These are phyloP conservation scores for Holotrichia oblita DNA, from an alignment of 1,140 invertebrate genomes.

Conservation along the genomic window DNA sequence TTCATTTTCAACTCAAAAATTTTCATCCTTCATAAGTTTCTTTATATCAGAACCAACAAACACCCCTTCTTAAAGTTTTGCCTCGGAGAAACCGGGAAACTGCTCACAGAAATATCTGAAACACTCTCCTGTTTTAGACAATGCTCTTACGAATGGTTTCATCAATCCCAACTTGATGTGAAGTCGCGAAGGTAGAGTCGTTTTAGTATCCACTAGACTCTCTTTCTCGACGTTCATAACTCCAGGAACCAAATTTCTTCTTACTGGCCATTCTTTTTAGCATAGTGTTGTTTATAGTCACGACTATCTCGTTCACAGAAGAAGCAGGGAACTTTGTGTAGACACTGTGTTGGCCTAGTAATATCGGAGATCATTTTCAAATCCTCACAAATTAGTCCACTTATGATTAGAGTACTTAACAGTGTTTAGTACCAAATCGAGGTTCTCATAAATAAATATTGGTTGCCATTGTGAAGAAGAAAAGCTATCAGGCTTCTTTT, in stretches of 20 bases:
- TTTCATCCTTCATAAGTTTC: no score
- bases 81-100: background rate
- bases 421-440: background rate
- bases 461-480: slow-evolving; percentile 36
- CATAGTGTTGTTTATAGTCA: no score
- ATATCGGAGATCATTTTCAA: slow-evolving; percentile 22
- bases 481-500: slow-evolving; percentile 9
- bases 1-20: no score
- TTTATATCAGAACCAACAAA: no score
- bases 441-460: slow-evolving; percentile 22
- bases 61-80: no score
- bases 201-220: no score
- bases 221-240: no score
- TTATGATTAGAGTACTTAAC: slow-evolving; percentile 26
- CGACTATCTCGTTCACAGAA: no score
- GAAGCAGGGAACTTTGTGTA: slow-evolving; percentile 7
- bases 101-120: slow-evolving; percentile 32
- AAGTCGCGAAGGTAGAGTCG: slow-evolving; percentile 1
- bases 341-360: slow-evolving; percentile 25
- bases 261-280: slow-evolving; percentile 25
- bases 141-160: slow-evolving; percentile 32
- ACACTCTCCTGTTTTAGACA: slow-evolving; percentile 28
- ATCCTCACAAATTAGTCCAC: slow-evolving; percentile 18
- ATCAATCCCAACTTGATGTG: slow-evolving; percentile 40
- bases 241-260: background rate